These are phyloP conservation scores for Poeciliopsis infans DNA, from an alignment of 2,797 vertebrate genomes.

Conservation along the genomic window DNA sequence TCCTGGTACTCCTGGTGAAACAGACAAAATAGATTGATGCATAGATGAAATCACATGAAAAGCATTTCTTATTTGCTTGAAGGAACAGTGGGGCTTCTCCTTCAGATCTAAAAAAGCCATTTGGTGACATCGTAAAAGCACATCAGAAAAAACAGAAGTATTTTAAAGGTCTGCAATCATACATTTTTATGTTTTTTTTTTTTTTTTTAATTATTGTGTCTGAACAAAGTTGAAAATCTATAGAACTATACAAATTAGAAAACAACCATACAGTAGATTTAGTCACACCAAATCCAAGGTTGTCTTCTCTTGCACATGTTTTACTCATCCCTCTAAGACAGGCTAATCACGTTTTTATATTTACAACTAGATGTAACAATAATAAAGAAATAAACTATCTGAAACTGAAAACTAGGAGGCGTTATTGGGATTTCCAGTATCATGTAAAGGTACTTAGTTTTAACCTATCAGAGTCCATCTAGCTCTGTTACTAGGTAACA, in stretches of 20 bases:
- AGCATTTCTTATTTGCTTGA: neutral
- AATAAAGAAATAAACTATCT: neutral
- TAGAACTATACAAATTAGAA: neutral
- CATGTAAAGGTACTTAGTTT: neutral
- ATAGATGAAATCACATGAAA: neutral
- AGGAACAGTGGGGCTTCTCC: neutral
- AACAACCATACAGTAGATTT: neutral
- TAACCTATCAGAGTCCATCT: neutral
- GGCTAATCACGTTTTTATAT: neutral
- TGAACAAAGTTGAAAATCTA: neutral
- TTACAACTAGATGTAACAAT: neutral
- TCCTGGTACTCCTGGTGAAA: slow-evolving; percentile 79
- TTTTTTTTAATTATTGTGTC: neutral
- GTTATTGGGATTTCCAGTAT: neutral
- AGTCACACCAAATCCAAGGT: neutral
- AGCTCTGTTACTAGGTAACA: neutral
- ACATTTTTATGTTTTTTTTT: neutral
- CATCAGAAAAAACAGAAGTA: neutral
- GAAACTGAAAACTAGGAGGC: neutral
- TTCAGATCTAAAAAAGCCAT: neutral
- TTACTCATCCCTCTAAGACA: neutral
- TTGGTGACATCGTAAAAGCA: neutral
- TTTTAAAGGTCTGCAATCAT: neutral
- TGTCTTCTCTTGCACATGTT: neutral
- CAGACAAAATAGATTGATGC: neutral